These are phyloP conservation scores for Pilophorus perplexus DNA, from an alignment of 2,888 invertebrate genomes.

Conservation along the genomic window DNA sequence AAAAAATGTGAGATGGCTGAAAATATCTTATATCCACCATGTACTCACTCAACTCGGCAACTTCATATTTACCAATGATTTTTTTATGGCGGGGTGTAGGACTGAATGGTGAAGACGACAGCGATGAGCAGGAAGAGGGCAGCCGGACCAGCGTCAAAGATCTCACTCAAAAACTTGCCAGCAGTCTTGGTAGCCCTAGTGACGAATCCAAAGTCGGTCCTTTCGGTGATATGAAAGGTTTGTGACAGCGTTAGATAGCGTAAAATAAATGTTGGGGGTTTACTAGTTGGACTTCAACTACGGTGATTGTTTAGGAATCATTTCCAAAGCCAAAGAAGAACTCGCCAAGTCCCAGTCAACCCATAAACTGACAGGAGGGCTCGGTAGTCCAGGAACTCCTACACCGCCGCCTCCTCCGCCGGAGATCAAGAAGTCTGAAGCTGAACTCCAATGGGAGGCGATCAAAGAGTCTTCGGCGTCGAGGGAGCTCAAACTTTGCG, in stretches of 20 bases:
- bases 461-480: slow-evolving; percentile 72
- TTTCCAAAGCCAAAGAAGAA: slow-evolving; percentile 84
- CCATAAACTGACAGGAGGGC: slow-evolving; percentile 54
- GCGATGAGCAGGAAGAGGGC: slow-evolving; percentile 38
- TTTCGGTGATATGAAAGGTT: slow-evolving; percentile 76
- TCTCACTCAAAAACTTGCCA: slow-evolving; percentile 78
- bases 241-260: neutral
- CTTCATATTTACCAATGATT: neutral
- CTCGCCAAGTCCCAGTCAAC: slow-evolving; percentile 50
- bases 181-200: slow-evolving; percentile 57
- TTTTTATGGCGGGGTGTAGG: too few relatives aligned
- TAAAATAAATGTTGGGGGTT: neutral
- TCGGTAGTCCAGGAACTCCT: slow-evolving; percentile 59
- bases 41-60: too few relatives aligned
- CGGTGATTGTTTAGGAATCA: too few relatives aligned
- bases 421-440: slow-evolving; percentile 84
- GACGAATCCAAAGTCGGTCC: slow-evolving; percentile 55
- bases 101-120: slow-evolving; percentile 13
- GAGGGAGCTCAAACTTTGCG: slow-evolving; percentile 79
- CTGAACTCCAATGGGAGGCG: slow-evolving; percentile 91
- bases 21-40: too few relatives aligned
- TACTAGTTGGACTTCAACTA: too few relatives aligned
- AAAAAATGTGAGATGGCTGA: too few relatives aligned
- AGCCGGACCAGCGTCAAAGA: slow-evolving; percentile 75
- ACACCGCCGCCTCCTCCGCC: slow-evolving; percentile 57